Evolutionary conservation across 2,797 vertebrate genomes (phyloP), one percentile per base, ranked within the genome.

Genomic region (Eleutherodactylus coqui): DNA sequence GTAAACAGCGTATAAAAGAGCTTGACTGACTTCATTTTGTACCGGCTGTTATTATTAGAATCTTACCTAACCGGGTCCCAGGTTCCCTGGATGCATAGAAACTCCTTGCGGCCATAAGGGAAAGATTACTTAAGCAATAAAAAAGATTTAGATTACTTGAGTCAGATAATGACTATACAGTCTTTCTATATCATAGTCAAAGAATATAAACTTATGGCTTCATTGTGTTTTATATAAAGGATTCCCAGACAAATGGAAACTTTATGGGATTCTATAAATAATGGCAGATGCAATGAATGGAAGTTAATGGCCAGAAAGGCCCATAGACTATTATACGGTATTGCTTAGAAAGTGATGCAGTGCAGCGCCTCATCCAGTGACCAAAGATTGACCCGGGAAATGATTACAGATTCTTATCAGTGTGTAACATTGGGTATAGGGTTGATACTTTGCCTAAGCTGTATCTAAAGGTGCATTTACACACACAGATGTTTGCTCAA

Each of bases 61-160:
- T 84, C 86, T 84, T 84, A 80, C 43, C 75, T 87, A 87, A 87
- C 67, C 76, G 80, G 82, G 86, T 87, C 86, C 84, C 21, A 55
- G 38, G 29, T 53, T 87, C 76, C 82, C 86, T 53, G 41, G 76
- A 45, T 64, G 32, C 55, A 43, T 11, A 4, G 51, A 80, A 87
- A 80, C 55, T 78, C 55, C 32, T 84, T 36, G 7, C 21, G 43
- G 49, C 76, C 69, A 80, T 75, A 75, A 64, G 36, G 53, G 82
- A 64, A 72, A 84, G 32, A 87, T 87, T 84, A 80, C 64, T 84
- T 87, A 87, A 80, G 82, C 64, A 83, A 79, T 87, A 83, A 79
- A 79, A 79, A 24, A 87, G 75, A 87, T 83, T 83, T 73, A 75
- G 53, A 43, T 83, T 79, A 21, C 32, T 32, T 43, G 49, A 70